phyloP scores from a whole-genome alignment of 2,797 vertebrate species.

The Xerus rutilus region DNA sequence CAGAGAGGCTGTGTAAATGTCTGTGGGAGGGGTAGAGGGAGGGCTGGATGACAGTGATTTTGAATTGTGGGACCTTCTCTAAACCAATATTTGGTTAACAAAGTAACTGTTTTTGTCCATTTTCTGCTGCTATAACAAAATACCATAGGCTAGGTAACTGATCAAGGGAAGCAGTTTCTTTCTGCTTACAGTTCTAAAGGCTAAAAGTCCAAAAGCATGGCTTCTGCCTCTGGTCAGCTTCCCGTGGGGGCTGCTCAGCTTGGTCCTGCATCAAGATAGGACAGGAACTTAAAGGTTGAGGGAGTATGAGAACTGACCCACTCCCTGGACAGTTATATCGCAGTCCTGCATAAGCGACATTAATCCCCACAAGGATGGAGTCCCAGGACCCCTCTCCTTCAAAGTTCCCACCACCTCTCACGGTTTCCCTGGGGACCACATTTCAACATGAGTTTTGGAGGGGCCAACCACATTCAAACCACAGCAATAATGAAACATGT shows the following conservation, averaged over 20 bases:
- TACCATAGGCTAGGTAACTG: background rate
- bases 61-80: background rate
- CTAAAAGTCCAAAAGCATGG: background rate
- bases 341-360: background rate
- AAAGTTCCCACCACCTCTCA: too few species aligned
- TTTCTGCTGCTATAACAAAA: background rate
- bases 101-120: background rate
- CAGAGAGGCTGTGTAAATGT: background rate
- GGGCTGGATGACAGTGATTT: background rate
- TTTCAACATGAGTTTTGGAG: background rate
- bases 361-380: too few species aligned
- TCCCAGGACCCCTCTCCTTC: background rate
- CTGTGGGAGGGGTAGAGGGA: background rate
- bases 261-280: too few species aligned
- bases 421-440: background rate
- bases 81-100: background rate
- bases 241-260: background rate
- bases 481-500: background rate
- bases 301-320: background rate
- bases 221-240: background rate
- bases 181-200: background rate
- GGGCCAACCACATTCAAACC: background rate
- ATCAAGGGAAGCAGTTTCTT: background rate
- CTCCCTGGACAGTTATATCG: background rate
- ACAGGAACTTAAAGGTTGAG: background rate